Evolutionary conservation across 2,113 vertebrate genomes (phyloP).

Genomic region (Coptodon bakossiorum): DNA sequence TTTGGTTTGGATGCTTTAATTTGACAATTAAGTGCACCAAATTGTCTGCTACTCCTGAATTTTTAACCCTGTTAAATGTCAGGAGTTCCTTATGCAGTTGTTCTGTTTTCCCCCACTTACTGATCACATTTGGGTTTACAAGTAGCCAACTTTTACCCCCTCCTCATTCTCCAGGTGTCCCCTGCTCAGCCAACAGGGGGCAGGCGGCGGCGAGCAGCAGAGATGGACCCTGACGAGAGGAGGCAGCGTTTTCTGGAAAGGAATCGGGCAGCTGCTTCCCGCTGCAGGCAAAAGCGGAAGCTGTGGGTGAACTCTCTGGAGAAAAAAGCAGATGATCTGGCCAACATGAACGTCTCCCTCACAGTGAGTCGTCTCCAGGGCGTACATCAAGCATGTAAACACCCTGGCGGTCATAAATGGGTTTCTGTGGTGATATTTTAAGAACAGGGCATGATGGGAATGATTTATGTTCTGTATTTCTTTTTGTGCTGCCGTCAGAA

Average conservation of each 20-base stretch:
- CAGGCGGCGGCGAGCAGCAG: conserved; percentile 79
- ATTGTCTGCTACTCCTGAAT: neutral
- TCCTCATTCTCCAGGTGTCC: conserved; percentile 75
- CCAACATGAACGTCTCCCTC: conserved; percentile 85
- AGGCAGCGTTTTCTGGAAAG: conserved; percentile 90
- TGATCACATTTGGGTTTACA: neutral
- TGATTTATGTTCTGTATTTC: neutral
- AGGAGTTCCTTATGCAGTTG: neutral
- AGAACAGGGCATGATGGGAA: neutral
- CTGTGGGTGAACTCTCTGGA: conserved; percentile 93
- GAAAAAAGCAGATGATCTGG: conserved; percentile 93
- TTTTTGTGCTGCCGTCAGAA: conserved; percentile 44
- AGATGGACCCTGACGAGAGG: conserved; percentile 90
- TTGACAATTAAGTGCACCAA: neutral
- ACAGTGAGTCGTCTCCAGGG: conserved; percentile 71
- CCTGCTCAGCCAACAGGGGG: conserved; percentile 89
- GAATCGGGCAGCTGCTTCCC: conserved; percentile 89
- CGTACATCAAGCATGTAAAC: neutral
- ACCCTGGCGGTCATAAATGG: neutral
- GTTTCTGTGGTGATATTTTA: neutral
- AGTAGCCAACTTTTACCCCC: neutral
- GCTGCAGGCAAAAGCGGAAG: conserved; percentile 92
- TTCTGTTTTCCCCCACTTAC: neutral
- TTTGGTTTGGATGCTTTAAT: neutral
- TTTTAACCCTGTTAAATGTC: neutral